Evolutionary conservation across 2,797 vertebrate species (phyloP), one percentile per base, ranked within the genome.

Genomic region (Heliangelus exortis): DNA sequence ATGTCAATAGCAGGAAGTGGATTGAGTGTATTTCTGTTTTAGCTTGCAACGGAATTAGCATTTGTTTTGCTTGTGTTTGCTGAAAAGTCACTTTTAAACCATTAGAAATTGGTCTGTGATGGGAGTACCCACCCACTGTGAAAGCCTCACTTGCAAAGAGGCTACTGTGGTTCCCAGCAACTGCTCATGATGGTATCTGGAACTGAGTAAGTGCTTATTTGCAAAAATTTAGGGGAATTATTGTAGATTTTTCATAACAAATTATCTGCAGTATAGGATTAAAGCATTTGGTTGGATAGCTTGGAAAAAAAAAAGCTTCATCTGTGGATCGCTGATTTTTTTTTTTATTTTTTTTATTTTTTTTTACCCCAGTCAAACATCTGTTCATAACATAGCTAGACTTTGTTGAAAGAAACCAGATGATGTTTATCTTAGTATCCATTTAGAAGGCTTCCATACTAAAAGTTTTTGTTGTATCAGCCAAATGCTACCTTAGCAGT

Each of bases 1-100:
- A 29, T 97, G 96, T 98, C 98, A 98, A 98, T 98, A 98, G 97
- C 98, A 98, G 98, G 98, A 99, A 98, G 97, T 97, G 94, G 96
- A 92, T 34, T 91, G 90, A 96, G 77, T 88, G 65, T 83, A 74
- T 82, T 96, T 95, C 93, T 92, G 89, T 14, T 92, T 84, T 96
- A 95, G 94, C 80, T 91, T 95, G 90, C 63, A 61, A 87, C 91
- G 87, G 81, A 94, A 77, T 94, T 84, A 90, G 48, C 74, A 58
- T 88, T 96, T 90, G 71, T 93, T 84, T 84, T 92, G 73, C 84
- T 73, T 7, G 0, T 91, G 87, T 89, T 91, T 94, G 89, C 91
- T 91, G 87, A 93, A 95, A 91, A 88, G 50, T 84, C 31, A 21
- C 69, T 86, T 79, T 88, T 87, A 85, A 84, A 73, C 50, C 33